Percentiles rank a stretch among this genome's conserved stretches.
These are phyloP conservation scores for Chesias legatella DNA, from an alignment of 2,888 invertebrate species.

Conservation along the genomic window DNA sequence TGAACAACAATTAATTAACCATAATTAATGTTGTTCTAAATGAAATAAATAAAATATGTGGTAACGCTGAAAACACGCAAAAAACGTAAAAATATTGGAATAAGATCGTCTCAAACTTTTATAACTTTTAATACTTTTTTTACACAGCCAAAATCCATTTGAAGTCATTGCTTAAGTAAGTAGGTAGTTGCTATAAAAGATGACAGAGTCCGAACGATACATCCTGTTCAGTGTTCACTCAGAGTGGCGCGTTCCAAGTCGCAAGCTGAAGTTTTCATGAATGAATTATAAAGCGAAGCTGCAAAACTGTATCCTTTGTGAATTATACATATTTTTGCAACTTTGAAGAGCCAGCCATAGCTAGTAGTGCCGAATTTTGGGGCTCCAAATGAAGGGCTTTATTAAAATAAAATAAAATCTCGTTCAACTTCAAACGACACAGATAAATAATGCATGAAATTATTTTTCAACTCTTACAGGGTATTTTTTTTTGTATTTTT, in stretches of 20 bases:
- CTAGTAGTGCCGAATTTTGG: slow-evolving; percentile 21
- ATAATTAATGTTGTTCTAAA: too few species aligned
- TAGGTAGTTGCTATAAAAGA: slow-evolving; percentile 23
- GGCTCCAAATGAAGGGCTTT: slow-evolving; percentile 33
- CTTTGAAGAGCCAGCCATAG: slow-evolving; percentile 18
- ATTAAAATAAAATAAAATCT: slow-evolving; percentile 56
- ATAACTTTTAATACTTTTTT: too few species aligned
- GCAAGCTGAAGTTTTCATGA: slow-evolving; percentile 39
- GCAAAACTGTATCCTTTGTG: slow-evolving; percentile 33
- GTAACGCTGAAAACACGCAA: too few species aligned
- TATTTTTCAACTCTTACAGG: slow-evolving; percentile 34
- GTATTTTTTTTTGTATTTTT: neutral
- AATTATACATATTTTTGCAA: slow-evolving; percentile 28
- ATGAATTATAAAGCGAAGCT: slow-evolving; percentile 53
- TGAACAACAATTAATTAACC: too few species aligned
- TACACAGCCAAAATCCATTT: too few species aligned
- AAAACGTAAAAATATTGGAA: too few species aligned
- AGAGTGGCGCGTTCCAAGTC: slow-evolving; percentile 24
- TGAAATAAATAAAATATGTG: too few species aligned
- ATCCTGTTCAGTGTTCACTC: slow-evolving; percentile 25
- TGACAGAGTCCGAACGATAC: slow-evolving; percentile 19
- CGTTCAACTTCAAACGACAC: slow-evolving; percentile 38
- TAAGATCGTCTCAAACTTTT: too few species aligned
- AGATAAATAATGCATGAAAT: slow-evolving; percentile 56
- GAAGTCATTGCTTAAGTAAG: slow-evolving; percentile 5